These are phyloP conservation scores for Leptinotarsa lineolata DNA, from an alignment of 1,140 invertebrate species.

Conservation along the genomic window DNA sequence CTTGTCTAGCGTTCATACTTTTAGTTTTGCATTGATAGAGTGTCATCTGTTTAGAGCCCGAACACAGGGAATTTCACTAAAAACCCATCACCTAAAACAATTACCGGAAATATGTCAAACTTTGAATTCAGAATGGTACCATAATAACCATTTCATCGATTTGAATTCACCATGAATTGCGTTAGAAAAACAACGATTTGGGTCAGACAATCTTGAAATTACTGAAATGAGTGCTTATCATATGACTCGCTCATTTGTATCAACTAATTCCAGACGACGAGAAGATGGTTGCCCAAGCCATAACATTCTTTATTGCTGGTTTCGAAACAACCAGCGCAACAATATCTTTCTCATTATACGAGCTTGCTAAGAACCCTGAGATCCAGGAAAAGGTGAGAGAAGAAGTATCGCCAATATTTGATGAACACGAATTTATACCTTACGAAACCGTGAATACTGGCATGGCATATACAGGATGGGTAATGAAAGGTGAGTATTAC, in stretches of 20 bases:
- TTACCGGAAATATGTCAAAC: too few relatives aligned
- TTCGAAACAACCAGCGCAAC: constrained; percentile 19
- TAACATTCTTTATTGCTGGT: constrained; percentile 18
- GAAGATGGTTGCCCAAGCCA: constrained; percentile 11
- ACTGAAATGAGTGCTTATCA: too few relatives aligned
- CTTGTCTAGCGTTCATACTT: too few relatives aligned
- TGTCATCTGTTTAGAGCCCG: too few relatives aligned
- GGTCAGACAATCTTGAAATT: too few relatives aligned
- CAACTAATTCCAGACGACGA: constrained; percentile 2
- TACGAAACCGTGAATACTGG: not conserved
- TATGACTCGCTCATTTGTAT: not conserved
- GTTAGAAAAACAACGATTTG: too few relatives aligned
- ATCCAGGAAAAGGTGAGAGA: not conserved
- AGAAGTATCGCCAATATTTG: not conserved
- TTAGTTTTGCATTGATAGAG: too few relatives aligned
- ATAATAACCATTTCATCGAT: too few relatives aligned
- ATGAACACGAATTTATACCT: constrained; percentile 1
- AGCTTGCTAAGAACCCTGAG: constrained; percentile 10
- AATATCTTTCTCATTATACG: constrained; percentile 7
- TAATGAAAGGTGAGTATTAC: constrained; percentile 11
- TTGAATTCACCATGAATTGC: too few relatives aligned
- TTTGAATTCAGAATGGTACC: too few relatives aligned
- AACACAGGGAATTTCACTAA: too few relatives aligned
- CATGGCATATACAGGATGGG: not conserved
- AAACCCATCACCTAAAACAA: too few relatives aligned